A percentile compares a stretch with the other conserved stretches of the same genome.
phyloP scores from a whole-genome alignment of 2,797 vertebrate species.

The Sebastes glaucus region DNA sequence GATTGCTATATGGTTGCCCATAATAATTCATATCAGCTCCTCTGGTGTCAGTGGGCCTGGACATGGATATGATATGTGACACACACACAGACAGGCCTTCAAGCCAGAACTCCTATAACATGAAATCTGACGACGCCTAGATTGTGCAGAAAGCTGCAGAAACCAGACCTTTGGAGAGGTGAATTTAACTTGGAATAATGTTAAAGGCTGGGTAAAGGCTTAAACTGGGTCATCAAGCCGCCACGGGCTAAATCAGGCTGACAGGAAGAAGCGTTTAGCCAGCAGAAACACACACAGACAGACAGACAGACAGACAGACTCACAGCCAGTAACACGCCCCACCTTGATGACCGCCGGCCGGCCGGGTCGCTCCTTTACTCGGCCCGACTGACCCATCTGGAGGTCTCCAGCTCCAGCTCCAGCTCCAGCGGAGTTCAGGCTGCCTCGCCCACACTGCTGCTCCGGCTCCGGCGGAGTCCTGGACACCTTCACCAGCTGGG shows the following conservation, averaged over 20 bases:
- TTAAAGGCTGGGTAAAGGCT: not conserved
- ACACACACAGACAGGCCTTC: conserved; percentile 59
- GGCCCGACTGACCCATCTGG: conserved; percentile 24
- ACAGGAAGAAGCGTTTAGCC: conserved; percentile 32
- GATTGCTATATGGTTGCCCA: conserved; percentile 10
- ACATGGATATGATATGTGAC: conserved; percentile 26
- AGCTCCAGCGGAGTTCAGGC: too few relatives aligned
- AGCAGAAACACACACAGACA: conserved; percentile 36
- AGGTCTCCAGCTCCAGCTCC: not conserved
- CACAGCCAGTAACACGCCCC: conserved; percentile 47
- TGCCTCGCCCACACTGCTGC: too few relatives aligned
- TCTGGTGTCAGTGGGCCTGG: conserved; percentile 54
- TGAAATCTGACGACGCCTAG: conserved; percentile 22
- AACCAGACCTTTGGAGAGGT: not conserved
- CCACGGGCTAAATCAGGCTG: conserved; percentile 44
- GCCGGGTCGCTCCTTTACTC: conserved; percentile 49
- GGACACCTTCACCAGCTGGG: conserved; percentile 46
- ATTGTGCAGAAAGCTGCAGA: not conserved
- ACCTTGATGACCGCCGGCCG: conserved; percentile 73
- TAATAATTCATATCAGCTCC: conserved; percentile 35
- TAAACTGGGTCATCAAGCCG: conserved; percentile 73
- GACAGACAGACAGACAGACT: conserved; percentile 13
- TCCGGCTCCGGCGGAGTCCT: conserved; percentile 36
- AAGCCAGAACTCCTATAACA: conserved; percentile 59
- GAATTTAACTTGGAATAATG: conserved; percentile 1